phyloP scores from a whole-genome alignment of 2,888 invertebrate genomes.

The Leucophora obtusa region DNA sequence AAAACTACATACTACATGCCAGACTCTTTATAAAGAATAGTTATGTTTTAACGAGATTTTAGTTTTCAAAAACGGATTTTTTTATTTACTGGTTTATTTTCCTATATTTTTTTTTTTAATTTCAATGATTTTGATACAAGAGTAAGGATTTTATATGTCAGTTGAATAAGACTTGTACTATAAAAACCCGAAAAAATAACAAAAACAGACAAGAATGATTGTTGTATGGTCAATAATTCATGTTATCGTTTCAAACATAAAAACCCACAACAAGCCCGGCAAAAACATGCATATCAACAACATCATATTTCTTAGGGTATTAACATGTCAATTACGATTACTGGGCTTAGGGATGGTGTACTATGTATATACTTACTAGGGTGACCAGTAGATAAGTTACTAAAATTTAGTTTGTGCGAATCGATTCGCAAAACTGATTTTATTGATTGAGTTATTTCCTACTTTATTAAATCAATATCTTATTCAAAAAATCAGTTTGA shows the following conservation, averaged over 20 bases:
- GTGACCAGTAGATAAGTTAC: no score
- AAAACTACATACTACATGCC: neutral
- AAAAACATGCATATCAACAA: slow-evolving; percentile 51
- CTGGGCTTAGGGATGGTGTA: slow-evolving; percentile 21
- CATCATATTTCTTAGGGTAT: slow-evolving; percentile 57
- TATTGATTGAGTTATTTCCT: no score
- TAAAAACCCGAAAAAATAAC: neutral
- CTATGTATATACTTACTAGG: neutral
- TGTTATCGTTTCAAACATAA: slow-evolving; percentile 42
- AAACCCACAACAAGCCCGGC: slow-evolving; percentile 25
- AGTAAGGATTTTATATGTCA: slow-evolving; percentile 41
- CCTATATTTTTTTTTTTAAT: neutral
- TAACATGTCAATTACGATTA: slow-evolving; percentile 61
- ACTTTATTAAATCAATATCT: no score
- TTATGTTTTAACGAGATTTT: slow-evolving; percentile 7
- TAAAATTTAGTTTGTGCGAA: no score
- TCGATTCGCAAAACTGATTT: no score
- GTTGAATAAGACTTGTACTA: slow-evolving; percentile 6
- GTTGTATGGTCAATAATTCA: slow-evolving; percentile 52
- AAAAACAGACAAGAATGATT: slow-evolving; percentile 38
- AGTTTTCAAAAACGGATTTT: neutral
- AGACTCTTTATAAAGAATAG: neutral
- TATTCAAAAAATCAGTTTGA: no score
- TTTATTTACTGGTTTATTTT: no score
- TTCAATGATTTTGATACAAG: slow-evolving; percentile 21